phyloP scores from a whole-genome alignment of 1,140 invertebrate genomes.

The Carposina sasakii region DNA sequence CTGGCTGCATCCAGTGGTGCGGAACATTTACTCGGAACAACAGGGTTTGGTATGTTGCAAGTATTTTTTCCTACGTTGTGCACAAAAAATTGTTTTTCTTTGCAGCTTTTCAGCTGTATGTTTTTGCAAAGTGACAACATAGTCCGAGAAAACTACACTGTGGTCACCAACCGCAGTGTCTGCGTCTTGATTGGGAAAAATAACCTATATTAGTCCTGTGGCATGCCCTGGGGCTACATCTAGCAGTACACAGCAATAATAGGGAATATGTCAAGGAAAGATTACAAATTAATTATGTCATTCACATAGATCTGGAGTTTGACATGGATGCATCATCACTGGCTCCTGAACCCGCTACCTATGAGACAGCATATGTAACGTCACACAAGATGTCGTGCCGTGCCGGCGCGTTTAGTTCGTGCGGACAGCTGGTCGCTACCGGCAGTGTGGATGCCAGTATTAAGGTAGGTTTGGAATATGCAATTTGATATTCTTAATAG shows the following conservation, averaged over 20 bases:
- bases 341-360: conserved; percentile 94
- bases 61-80: too few relatives aligned
- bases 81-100: too few relatives aligned
- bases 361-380: conserved; percentile 99
- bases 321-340: conserved; percentile 93
- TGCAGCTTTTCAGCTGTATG: too few relatives aligned
- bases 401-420: conserved; percentile 94
- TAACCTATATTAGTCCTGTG: too few relatives aligned
- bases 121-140: too few relatives aligned
- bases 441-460: conserved; percentile 99
- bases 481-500: conserved; percentile 2
- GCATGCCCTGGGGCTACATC: too few relatives aligned
- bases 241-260: too few relatives aligned
- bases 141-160: too few relatives aligned
- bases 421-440: conserved; percentile 97
- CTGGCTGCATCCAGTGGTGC: conserved; percentile 75
- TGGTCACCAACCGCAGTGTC: too few relatives aligned
- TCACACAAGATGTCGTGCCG: conserved; percentile 98
- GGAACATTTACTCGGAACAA: conserved; percentile 80
- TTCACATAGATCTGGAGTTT: conserved; percentile 96
- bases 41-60: conserved; percentile 80
- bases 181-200: too few relatives aligned
- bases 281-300: too few relatives aligned
- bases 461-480: conserved; percentile 82
- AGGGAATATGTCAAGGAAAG: too few relatives aligned